phyloP scores from a whole-genome alignment of 2,888 invertebrate species.

The Lepeophtheirus nordmannii region DNA sequence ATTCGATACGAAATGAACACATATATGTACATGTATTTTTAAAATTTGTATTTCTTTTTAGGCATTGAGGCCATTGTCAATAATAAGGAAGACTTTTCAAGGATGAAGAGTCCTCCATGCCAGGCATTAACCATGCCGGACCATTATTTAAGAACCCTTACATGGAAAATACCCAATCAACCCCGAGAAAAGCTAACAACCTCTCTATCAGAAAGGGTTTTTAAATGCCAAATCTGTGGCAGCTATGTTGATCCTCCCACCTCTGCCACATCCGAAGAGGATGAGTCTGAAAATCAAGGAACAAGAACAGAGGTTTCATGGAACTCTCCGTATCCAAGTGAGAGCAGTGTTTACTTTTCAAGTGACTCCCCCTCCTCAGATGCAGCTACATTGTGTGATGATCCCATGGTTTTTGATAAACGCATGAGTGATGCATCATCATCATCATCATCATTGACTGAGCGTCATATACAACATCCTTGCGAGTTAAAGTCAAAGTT shows the following conservation, averaged over 20 bases:
- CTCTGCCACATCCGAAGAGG: background rate
- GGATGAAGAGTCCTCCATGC: background rate
- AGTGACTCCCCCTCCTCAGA: no score
- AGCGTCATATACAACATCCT: no score
- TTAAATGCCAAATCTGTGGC: background rate
- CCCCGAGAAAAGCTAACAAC: background rate
- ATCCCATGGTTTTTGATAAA: no score
- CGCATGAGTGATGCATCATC: no score
- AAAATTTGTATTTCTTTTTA: background rate
- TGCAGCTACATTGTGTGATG: no score
- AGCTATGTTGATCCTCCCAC: background rate
- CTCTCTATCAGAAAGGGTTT: background rate
- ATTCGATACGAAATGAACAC: no score
- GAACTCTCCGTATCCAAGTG: background rate
- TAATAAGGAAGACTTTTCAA: background rate
- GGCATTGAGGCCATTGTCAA: background rate
- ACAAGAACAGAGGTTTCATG: background rate
- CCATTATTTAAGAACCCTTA: background rate
- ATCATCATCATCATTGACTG: no score
- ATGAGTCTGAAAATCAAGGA: background rate
- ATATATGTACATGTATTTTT: no score
- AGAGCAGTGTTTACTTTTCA: background rate
- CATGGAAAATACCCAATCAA: background rate
- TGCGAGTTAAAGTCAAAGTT: no score
- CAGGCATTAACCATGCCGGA: conserved; percentile 1